Conservation (phyloP, 2,113 vertebrate species). For the Synchiropus splendidus region DNA sequence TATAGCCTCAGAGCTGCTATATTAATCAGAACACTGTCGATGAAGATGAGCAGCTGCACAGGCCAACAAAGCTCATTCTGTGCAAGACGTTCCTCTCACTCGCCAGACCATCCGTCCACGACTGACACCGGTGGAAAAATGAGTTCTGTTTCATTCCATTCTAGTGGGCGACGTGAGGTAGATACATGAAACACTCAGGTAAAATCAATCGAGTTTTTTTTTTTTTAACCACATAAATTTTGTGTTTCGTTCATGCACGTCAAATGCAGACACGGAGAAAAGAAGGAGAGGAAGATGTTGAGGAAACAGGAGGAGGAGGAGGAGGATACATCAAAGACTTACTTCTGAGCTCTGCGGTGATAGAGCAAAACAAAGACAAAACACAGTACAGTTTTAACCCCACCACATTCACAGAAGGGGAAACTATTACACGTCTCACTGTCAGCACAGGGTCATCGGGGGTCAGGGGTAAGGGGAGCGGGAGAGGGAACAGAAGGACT, state of each 20-base stretch:
- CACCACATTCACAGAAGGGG: conserved; percentile 64
- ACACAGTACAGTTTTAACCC: conserved; percentile 75
- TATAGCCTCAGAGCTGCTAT: conserved; percentile 54
- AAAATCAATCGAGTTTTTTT: conserved; percentile 12
- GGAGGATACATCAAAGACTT: conserved; percentile 71
- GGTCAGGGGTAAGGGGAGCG: conserved; percentile 25
- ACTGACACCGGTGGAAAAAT: conserved; percentile 38
- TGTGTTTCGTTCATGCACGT: conserved; percentile 58
- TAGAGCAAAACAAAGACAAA: conserved; percentile 78
- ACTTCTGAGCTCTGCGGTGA: conserved; percentile 89
- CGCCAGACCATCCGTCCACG: conserved; percentile 40
- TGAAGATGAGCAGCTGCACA: conserved; percentile 44
- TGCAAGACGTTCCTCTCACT: conserved; percentile 47
- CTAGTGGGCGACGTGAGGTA: conserved; percentile 36
- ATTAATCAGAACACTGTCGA: conserved; percentile 48
- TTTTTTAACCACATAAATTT: conserved; percentile 27
- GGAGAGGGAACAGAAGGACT: conserved; percentile 23
- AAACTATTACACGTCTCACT: conserved; percentile 62
- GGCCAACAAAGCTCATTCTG: conserved; percentile 51
- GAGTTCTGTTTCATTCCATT: conserved; percentile 50
- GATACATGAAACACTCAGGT: conserved; percentile 52
- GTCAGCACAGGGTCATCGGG: conserved; percentile 55
- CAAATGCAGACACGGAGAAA: conserved; percentile 61
- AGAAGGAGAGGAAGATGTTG: conserved; percentile 47
- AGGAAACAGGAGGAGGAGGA: conserved; percentile 58